Evolutionary conservation across 2,113 vertebrate species (phyloP).

Genomic region (Oenanthe melanoleuca): DNA sequence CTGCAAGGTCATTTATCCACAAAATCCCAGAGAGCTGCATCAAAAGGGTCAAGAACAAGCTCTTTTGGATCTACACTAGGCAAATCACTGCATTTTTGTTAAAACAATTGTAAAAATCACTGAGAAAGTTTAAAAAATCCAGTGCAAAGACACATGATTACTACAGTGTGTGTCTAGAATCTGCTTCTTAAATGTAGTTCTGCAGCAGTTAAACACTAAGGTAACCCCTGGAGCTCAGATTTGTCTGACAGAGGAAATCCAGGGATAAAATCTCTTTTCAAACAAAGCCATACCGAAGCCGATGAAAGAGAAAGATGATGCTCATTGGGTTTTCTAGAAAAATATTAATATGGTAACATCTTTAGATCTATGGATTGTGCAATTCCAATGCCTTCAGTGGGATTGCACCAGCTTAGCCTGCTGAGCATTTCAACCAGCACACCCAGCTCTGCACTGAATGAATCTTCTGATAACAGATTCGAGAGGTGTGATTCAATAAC

Average conservation of each 20-base stretch:
- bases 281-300: not conserved
- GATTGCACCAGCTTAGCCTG: not conserved
- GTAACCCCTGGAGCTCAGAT: not conserved
- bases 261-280: not conserved
- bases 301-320: not conserved
- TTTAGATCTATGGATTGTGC: not conserved
- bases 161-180: not conserved
- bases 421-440: not conserved
- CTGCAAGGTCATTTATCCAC: slow-evolving; percentile 17
- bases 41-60: not conserved
- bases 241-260: slow-evolving; percentile 43
- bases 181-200: not conserved
- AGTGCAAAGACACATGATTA: not conserved
- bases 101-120: not conserved
- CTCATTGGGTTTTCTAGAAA: not conserved
- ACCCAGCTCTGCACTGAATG: not conserved
- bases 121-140: not conserved
- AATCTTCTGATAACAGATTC: not conserved
- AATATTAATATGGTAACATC: not conserved
- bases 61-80: not conserved
- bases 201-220: slow-evolving; percentile 8
- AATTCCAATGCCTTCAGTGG: not conserved
- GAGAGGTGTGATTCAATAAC: not conserved
- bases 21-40: slow-evolving; percentile 10
- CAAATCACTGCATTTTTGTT: slow-evolving; percentile 1